Evolutionary conservation across 2,113 vertebrate genomes (phyloP).

Genomic region (Rhynchomys soricoides): DNA sequence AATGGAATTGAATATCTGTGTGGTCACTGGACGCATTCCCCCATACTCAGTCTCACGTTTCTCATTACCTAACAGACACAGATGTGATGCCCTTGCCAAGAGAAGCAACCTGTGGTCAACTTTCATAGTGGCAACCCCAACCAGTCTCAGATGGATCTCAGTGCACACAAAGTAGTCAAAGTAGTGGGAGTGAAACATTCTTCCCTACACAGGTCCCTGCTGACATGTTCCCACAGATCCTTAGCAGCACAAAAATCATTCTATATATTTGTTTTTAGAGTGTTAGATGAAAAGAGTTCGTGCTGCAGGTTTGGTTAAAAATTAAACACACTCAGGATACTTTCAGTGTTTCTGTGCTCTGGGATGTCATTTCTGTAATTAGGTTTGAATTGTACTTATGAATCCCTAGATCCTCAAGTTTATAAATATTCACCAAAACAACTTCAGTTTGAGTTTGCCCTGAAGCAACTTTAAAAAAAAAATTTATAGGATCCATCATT

Average conservation of each 20-base stretch:
- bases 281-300: slow-evolving; percentile 52
- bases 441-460: slow-evolving; percentile 6
- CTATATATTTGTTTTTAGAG: slow-evolving; percentile 41
- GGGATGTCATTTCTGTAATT: slow-evolving; percentile 61
- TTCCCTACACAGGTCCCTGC: not conserved
- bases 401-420: slow-evolving; percentile 11
- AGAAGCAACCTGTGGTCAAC: not conserved
- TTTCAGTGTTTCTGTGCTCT: slow-evolving; percentile 14
- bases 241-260: slow-evolving; percentile 28
- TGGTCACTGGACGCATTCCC: not conserved
- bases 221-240: slow-evolving; percentile 36
- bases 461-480: slow-evolving; percentile 4
- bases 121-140: not conserved
- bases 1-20: not conserved
- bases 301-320: slow-evolving; percentile 56
- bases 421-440: slow-evolving; percentile 56
- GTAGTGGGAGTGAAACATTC: not conserved
- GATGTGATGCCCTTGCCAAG: not conserved
- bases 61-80: not conserved
- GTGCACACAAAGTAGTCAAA: not conserved
- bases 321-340: slow-evolving; percentile 28
- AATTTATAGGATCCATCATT: not conserved
- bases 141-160: not conserved
- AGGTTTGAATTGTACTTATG: slow-evolving; percentile 59
- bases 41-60: not conserved